These are phyloP conservation scores for Rhamnusium bicolor DNA, from an alignment of 2,888 invertebrate genomes.

Conservation along the genomic window DNA sequence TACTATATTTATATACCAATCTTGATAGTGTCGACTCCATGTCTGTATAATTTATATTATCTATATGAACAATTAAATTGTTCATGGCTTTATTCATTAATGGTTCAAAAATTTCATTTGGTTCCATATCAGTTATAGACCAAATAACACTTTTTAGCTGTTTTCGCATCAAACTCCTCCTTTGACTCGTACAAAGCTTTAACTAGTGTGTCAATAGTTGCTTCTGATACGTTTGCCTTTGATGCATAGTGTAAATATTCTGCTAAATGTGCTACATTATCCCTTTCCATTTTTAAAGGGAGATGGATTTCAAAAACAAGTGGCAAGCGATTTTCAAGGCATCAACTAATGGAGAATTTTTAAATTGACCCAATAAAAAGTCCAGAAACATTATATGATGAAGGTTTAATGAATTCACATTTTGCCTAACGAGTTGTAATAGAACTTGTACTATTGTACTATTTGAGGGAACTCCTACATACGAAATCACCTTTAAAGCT, in stretches of 20 bases:
- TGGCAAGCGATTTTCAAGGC: conserved; percentile 79
- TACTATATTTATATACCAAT: conserved; percentile 70
- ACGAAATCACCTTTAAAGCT: conserved; percentile 75
- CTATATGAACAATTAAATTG: conserved; percentile 70
- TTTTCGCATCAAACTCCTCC: conserved; percentile 65
- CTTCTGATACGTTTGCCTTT: conserved; percentile 71
- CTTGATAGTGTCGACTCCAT: conserved; percentile 73
- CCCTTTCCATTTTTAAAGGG: conserved; percentile 74
- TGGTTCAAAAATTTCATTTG: conserved; percentile 70
- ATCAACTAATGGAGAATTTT: conserved; percentile 75
- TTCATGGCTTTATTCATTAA: conserved; percentile 74
- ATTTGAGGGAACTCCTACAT: conserved; percentile 75
- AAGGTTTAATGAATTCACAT: conserved; percentile 76
- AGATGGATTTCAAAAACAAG: conserved; percentile 79
- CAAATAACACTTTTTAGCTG: conserved; percentile 72
- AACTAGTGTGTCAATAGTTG: conserved; percentile 73
- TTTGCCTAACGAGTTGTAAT: conserved; percentile 76
- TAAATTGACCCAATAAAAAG: conserved; percentile 74
- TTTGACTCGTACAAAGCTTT: conserved; percentile 72
- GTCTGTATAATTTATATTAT: conserved; percentile 71
- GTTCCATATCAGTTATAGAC: conserved; percentile 74
- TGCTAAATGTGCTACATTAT: conserved; percentile 72
- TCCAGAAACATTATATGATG: conserved; percentile 78
- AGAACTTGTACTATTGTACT: conserved; percentile 77
- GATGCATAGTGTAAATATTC: conserved; percentile 75